phyloP scores from a whole-genome alignment of 1,140 invertebrate genomes.

The Drosophila nigromelanica region DNA sequence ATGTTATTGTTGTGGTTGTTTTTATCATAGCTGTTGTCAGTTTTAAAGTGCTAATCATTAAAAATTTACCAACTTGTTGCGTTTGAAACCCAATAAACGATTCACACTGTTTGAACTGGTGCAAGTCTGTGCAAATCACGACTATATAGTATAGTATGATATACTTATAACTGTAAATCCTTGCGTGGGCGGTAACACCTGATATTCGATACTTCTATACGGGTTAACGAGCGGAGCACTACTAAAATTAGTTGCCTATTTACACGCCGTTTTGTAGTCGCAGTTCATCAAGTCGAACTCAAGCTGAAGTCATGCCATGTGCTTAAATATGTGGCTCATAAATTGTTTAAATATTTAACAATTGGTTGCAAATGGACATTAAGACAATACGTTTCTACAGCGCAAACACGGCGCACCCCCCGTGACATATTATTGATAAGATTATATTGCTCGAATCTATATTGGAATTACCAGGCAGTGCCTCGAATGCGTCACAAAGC shows the following conservation, averaged over 20 bases:
- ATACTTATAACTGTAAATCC: conserved; percentile 29
- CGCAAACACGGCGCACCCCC: conserved; percentile 55
- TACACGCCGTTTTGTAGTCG: conserved; percentile 72
- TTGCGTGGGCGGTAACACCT: conserved; percentile 27
- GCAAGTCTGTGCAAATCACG: conserved; percentile 51
- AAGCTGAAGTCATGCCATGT: conserved; percentile 3
- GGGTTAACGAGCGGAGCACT: conserved; percentile 22
- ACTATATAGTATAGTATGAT: conserved; percentile 8
- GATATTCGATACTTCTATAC: not conserved
- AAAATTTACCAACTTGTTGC: conserved; percentile 72
- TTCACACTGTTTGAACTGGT: conserved; percentile 42
- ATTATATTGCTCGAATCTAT: conserved; percentile 52
- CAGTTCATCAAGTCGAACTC: conserved; percentile 16
- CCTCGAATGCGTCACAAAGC: conserved; percentile 52
- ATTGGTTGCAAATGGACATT: conserved; percentile 67
- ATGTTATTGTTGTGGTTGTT: not conserved
- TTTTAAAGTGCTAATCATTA: conserved; percentile 59
- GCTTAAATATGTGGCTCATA: conserved; percentile 56
- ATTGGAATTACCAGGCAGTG: conserved; percentile 53
- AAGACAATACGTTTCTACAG: conserved; percentile 46
- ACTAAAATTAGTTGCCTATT: conserved; percentile 71
- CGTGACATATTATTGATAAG: conserved; percentile 60
- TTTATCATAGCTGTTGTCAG: conserved; percentile 22
- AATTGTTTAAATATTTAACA: conserved; percentile 81
- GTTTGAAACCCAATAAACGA: conserved; percentile 19